These are phyloP conservation scores for Phalacrocorax carbo DNA, from an alignment of 2,113 vertebrate genomes.

Conservation along the genomic window DNA sequence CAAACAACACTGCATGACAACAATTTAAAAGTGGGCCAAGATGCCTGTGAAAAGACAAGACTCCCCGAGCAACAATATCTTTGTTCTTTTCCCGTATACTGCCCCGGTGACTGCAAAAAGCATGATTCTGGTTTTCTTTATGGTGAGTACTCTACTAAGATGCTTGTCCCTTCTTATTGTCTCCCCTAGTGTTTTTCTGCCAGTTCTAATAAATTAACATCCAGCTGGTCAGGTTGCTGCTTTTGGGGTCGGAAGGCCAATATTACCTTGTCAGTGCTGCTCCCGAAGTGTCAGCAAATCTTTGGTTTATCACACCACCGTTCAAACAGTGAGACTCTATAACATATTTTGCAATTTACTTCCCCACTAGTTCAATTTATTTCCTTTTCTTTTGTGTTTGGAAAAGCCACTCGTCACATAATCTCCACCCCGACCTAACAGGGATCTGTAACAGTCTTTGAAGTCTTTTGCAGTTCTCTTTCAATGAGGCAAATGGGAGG, in stretches of 20 bases:
- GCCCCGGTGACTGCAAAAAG: background rate
- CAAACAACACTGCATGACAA: background rate
- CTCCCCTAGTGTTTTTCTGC: background rate
- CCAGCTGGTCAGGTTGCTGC: background rate
- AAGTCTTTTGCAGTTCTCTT: background rate
- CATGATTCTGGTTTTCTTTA: background rate
- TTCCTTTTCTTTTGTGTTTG: background rate
- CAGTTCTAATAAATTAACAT: background rate
- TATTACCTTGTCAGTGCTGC: background rate
- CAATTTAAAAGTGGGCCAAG: background rate
- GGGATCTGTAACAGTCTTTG: background rate
- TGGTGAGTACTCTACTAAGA: background rate
- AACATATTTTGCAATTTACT: constrained; percentile 18
- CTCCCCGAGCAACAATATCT: background rate
- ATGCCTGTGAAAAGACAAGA: background rate
- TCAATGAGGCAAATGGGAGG: accelerated
- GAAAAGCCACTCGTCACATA: background rate
- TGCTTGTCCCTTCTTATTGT: background rate
- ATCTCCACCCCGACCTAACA: background rate
- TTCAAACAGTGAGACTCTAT: background rate
- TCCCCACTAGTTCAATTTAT: background rate
- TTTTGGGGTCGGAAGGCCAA: constrained; percentile 6
- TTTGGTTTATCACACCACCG: background rate
- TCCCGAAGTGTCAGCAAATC: constrained; percentile 19
- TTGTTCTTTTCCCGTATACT: background rate